phyloP scores from a whole-genome alignment of 2,888 invertebrate species.

The Cerceris rybyensis region DNA sequence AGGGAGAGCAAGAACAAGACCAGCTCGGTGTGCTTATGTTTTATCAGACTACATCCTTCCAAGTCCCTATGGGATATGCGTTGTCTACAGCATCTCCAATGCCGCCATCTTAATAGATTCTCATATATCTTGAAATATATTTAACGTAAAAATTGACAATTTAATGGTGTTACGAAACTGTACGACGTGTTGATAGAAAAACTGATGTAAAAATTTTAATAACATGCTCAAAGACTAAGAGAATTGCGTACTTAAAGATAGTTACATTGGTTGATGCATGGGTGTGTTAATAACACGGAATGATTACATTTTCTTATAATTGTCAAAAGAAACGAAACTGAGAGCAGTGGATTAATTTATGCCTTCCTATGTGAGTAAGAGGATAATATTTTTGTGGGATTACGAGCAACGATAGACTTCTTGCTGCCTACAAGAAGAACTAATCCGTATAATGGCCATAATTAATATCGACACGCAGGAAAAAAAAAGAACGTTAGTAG shows the following conservation, averaged over 20 bases:
- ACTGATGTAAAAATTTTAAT: no score
- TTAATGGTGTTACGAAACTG: neutral
- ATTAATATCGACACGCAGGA: conserved; percentile 27
- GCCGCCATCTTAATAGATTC: conserved; percentile 18
- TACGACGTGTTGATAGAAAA: no score
- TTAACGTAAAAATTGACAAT: neutral
- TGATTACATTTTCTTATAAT: no score
- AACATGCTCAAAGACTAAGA: no score
- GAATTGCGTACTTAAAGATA: no score
- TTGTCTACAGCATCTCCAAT: conserved; percentile 52
- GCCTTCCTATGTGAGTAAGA: no score
- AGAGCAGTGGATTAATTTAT: no score
- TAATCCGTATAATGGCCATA: conserved; percentile 10
- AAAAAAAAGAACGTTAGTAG: conserved; percentile 42
- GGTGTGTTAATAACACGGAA: no score
- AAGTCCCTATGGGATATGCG: conserved; percentile 33
- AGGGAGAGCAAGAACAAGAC: conserved; percentile 28
- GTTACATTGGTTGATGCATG: no score
- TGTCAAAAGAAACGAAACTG: no score
- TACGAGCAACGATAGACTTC: neutral
- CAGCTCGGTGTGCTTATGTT: conserved; percentile 55
- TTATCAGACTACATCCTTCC: conserved; percentile 53
- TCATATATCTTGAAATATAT: conserved; percentile 28
- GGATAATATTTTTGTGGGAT: no score
- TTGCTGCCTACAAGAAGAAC: neutral